Evolutionary conservation across 2,797 vertebrate genomes (phyloP), one percentile per base, ranked within the genome.

Genomic region (Limnodromus scolopaceus): DNA sequence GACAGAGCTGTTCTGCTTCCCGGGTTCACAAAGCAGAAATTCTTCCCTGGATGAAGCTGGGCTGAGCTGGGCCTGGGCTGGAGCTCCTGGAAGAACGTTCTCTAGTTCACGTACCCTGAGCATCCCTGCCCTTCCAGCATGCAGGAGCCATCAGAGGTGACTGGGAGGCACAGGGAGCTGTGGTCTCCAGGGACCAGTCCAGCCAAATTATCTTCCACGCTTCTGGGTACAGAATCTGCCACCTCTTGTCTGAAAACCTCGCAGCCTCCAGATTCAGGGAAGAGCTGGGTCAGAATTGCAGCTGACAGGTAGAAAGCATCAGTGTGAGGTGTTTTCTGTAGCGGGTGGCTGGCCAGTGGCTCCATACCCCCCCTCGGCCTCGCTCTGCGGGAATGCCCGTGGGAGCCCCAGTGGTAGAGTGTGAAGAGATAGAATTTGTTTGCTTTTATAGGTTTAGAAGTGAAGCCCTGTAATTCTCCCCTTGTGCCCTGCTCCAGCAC

Each of bases 141-240:
- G 8, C 5, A 0, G 1, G 88, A 61, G 63, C 49, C 2, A 3
- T 6, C 3, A 0, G 30, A 28, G 61, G 34, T 0, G 15, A 13
- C 16, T 53, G 51, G 51, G 28, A 53, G 51, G 11, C 14, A 24
- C 16, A 24, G 64, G 28, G 57, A 83, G 36, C 79, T 66, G 25
- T 36, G 4, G 17, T 28, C 36, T 48, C 6, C 9, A 66, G 36
- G 83, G 57, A 16, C 79, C n/a, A 10, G 48, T 82, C 86, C 3
- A 2, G 48, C 36, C 27, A 46, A 82, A 71, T 64, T 34, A 34
- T 32, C 71, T 71, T 82, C 79, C 18, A 0, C n/a, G 10, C n/a
- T 46, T 30, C 36, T 46, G 58, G 48, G 28, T 71, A 36, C 53
- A 46, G 39, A 34, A 64, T 3, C 61, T 84, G 91, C 70, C 66